Base-by-base conservation (phyloP, 2,797 vertebrate species). In the Xyrichtys novacula region DNA sequence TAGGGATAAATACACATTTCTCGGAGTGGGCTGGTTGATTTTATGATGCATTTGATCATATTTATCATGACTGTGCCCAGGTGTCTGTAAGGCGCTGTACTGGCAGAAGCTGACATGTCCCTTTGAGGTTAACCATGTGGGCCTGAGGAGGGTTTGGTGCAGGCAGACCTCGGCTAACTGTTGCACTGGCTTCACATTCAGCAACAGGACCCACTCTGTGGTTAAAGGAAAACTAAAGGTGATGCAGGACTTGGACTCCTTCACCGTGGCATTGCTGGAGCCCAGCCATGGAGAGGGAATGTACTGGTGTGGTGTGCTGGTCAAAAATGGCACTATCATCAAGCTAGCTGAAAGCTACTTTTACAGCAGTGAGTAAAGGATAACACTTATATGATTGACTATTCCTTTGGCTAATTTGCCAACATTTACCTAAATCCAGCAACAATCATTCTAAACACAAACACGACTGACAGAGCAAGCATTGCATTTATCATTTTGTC, bases 261-360 rank as follows among this genome's bases (percentile, higher is more conserved):
- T 92, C 62, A 78, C 47, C 0, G 53, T 93, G 28, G 60, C 49
- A 1, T 29, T 84, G 14, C 7, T 6, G 39, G 43, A 64, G 7
- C 74, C 66, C 23, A 6, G 39, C 25, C 56, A 72, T 12, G 76
- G 74, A 4, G 63, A 71, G 0, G 91, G 87, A 17, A 26, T 88
- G 29, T 89, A 89, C 71, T 91, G 91, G 89, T 92, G 91, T 15
- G 90, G 90, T 7, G 15, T 90, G 16, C 64, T 67, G 69, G 55
- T 44, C 36, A 11, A 1, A 20, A 53, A 81, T 2, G 1, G 47
- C 8, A 67, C 50, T 56, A 74, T 92, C 50, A 65, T 90, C 47
- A 91, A 84, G 68, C 78, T 92, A 71, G 78, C 85, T 2, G 88
- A 91, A 50, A n/a, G 20, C n/a, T 58, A 76, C 32, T 49, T 92